Evolutionary conservation across 2,888 invertebrate genomes (phyloP), one percentile per base, ranked within the genome.

Genomic region (Lasioglossum figueresi): DNA sequence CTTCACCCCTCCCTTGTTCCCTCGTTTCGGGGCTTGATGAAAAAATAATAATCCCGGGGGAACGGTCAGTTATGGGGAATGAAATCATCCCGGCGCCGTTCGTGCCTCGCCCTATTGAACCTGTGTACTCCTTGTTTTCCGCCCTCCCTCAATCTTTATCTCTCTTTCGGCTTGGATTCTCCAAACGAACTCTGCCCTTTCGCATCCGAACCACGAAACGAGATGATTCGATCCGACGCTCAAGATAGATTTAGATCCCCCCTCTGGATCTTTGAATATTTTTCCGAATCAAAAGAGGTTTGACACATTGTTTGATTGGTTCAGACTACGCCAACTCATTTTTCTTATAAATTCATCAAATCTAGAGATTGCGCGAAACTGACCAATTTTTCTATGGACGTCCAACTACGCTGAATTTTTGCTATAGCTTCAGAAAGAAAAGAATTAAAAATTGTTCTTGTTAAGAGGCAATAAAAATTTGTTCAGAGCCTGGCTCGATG

Each of bases 31-130:
- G 78, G 87, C 90, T 92, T 93, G 94, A 94, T 95, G 95, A 95
- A 95, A 95, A 94, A 95, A 94, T 95, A 94, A 95, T 94, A 94
- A 94, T 94, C 94, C 92, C 92, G 76, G 76, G 92, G 92, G 94
- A 93, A 89, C 91, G 92, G 94, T 93, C 94, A 93, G 94, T 93
- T 93, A 93, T 92, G 87, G 91, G 88, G 90, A 93, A 89, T 89
- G 88, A 91, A 91, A 93, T 93, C 92, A 92, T 93, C 92, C 91
- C 83, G 85, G 86, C 89, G 88, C 87, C 85, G 76, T 80, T 86
- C 83, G 81, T 82, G 84, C 76, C 76, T 43, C 77, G 66, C 71
- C 80, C 88, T 79, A 83, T 86, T 78, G 86, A 87, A 76, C 80
- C 66, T 37, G 77, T 77, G 76, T 74, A 76, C 52, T 66, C 70